Evolutionary conservation across 2,888 invertebrate species (phyloP).

Genomic region (Apeira syringaria): DNA sequence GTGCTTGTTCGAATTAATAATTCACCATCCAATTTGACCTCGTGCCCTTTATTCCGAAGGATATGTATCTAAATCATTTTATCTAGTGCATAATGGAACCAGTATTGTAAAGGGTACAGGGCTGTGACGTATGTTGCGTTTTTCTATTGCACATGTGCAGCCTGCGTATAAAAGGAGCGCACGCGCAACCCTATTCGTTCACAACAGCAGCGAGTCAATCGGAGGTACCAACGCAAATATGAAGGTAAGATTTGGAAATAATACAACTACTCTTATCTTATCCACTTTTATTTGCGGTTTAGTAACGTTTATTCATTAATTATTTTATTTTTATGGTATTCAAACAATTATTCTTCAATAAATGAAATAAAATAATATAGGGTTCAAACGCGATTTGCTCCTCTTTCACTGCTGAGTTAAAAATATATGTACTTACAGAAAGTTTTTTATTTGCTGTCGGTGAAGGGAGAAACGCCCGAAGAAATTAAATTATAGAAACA

Average conservation of each 20-base stretch:
- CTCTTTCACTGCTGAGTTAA: no score
- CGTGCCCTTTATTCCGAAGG: constrained; percentile 20
- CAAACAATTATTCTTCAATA: no score
- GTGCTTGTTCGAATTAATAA: constrained; percentile 15
- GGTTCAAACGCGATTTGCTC: no score
- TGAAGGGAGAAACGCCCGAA: no score
- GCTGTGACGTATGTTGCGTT: constrained; percentile 54
- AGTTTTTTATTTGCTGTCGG: no score
- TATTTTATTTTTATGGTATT: no score
- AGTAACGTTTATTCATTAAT: no score
- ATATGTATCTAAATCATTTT: constrained; percentile 9
- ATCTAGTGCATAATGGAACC: constrained; percentile 31
- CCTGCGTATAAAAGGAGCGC: constrained; percentile 63
- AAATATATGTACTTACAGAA: no score
- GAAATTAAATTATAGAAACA: no score
- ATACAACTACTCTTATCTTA: not conserved
- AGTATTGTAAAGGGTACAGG: constrained; percentile 58
- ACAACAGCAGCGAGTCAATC: constrained; percentile 58
- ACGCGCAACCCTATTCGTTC: constrained; percentile 57
- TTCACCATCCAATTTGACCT: constrained; percentile 21
- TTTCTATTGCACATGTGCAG: constrained; percentile 50
- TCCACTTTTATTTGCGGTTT: no score
- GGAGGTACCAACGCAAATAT: constrained; percentile 59
- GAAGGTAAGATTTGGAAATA: constrained; percentile 56
- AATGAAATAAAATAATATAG: no score